Percentiles rank a stretch among this genome's conserved stretches.
These are phyloP conservation scores for Heteromurus nitidus DNA, from an alignment of 2,888 invertebrate species.

Conservation along the genomic window DNA sequence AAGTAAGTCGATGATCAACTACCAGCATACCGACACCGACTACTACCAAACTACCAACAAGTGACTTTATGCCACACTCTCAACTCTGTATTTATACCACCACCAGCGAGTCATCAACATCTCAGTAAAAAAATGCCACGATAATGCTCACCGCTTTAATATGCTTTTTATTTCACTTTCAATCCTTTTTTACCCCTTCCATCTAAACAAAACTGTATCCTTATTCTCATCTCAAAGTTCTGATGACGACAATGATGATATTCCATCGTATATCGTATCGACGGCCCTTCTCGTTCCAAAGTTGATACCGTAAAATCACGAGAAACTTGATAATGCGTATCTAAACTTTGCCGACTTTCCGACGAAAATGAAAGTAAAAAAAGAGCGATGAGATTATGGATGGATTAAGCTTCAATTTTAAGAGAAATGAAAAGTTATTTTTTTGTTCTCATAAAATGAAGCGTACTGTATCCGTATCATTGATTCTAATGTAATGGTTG, in stretches of 20 bases:
- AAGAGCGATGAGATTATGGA: slow-evolving; percentile 7
- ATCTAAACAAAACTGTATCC: neutral
- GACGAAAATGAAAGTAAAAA: slow-evolving; percentile 53
- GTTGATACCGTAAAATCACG: slow-evolving; percentile 11
- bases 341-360: slow-evolving; percentile 17
- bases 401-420: neutral
- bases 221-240: neutral
- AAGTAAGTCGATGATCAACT: slow-evolving; percentile 36
- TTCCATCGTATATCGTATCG: no score
- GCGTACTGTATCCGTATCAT: slow-evolving; percentile 45
- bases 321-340: slow-evolving; percentile 39
- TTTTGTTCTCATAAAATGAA: slow-evolving; percentile 8
- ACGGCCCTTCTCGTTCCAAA: no score
- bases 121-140: slow-evolving; percentile 16
- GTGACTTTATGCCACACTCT: no score
- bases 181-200: slow-evolving; percentile 46
- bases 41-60: no score
- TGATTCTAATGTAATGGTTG: slow-evolving; percentile 44
- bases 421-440: neutral
- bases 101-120: slow-evolving; percentile 27
- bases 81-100: slow-evolving; percentile 15
- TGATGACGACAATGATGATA: neutral
- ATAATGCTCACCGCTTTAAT: slow-evolving; percentile 58
- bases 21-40: slow-evolving; percentile 14
- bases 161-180: slow-evolving; percentile 56